phyloP scores from a whole-genome alignment of 2,797 vertebrate species.

The Prionace glauca region DNA sequence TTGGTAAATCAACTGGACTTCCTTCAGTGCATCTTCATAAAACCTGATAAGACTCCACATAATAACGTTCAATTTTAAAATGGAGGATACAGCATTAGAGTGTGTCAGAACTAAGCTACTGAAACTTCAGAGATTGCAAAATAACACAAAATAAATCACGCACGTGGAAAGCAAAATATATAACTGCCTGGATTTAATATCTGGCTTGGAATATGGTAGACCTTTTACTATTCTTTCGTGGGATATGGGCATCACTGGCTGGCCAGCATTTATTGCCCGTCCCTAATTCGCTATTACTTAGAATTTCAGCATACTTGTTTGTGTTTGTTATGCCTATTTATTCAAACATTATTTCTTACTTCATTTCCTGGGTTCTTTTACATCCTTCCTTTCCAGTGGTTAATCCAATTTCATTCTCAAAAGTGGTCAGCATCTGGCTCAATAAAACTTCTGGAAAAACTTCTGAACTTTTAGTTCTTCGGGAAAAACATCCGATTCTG shows the following conservation, averaged over 20 bases:
- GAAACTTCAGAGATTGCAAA: not conserved
- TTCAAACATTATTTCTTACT: not conserved
- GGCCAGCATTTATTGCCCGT: too few species aligned
- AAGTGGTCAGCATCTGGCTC: not conserved
- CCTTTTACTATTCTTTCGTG: too few species aligned
- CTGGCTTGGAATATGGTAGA: not conserved
- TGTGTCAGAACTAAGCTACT: not conserved
- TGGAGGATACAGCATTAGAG: not conserved
- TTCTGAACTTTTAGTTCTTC: not conserved
- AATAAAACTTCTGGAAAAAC: not conserved
- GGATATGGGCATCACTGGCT: too few species aligned
- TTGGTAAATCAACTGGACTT: not conserved
- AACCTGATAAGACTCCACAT: not conserved
- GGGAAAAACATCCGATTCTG: not conserved
- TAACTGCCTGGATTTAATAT: not conserved
- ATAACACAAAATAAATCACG: not conserved
- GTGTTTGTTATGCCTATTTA: not conserved
- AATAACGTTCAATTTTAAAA: slow-evolving; percentile 1
- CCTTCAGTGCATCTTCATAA: not conserved
- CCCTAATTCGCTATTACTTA: too few species aligned
- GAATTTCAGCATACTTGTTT: not conserved
- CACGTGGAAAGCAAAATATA: not conserved
- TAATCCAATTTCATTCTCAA: not conserved
- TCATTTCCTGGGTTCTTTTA: not conserved
- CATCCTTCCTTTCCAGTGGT: not conserved